A percentile compares a stretch with the other conserved stretches of the same genome.
Evolutionary conservation across 2,888 invertebrate species (phyloP).

Genomic region (Dioctria linearis): DNA sequence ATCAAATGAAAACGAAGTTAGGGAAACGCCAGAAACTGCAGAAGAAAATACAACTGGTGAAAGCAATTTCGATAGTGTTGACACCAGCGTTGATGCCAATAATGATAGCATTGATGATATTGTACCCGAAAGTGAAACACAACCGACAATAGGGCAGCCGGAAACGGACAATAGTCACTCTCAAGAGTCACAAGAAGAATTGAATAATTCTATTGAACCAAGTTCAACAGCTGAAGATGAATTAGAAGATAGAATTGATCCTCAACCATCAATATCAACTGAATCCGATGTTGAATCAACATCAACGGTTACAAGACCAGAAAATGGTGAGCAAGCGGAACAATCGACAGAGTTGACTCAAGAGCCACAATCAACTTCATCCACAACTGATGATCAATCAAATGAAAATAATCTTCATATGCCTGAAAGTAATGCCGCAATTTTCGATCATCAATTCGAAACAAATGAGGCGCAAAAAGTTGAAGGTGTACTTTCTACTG

Average conservation of each 20-base stretch:
- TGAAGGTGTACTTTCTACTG: background rate
- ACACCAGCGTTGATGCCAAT: constrained; percentile 9
- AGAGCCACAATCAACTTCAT: constrained; percentile 43
- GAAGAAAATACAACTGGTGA: constrained; percentile 56
- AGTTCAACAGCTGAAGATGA: constrained; percentile 27
- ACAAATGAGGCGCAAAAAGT: constrained; percentile 42
- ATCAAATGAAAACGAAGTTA: background rate
- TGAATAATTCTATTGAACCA: constrained; percentile 8
- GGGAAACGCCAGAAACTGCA: constrained; percentile 59
- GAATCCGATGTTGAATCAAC: constrained; percentile 24
- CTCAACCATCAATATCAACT: background rate
- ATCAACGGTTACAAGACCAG: background rate
- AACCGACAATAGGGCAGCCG: background rate
- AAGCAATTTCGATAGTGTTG: constrained; percentile 2
- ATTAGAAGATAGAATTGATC: background rate
- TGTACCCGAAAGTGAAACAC: background rate
- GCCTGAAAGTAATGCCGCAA: constrained; percentile 44
- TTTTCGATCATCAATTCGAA: constrained; percentile 56
- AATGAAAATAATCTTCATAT: constrained; percentile 25
- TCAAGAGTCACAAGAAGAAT: constrained; percentile 9
- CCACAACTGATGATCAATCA: constrained; percentile 44
- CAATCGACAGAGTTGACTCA: background rate
- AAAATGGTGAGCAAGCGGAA: background rate
- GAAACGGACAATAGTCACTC: constrained; percentile 8
- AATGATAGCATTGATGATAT: constrained; percentile 21